Conservation (phyloP, 2,888 invertebrate species). For the Idaea biselata region DNA sequence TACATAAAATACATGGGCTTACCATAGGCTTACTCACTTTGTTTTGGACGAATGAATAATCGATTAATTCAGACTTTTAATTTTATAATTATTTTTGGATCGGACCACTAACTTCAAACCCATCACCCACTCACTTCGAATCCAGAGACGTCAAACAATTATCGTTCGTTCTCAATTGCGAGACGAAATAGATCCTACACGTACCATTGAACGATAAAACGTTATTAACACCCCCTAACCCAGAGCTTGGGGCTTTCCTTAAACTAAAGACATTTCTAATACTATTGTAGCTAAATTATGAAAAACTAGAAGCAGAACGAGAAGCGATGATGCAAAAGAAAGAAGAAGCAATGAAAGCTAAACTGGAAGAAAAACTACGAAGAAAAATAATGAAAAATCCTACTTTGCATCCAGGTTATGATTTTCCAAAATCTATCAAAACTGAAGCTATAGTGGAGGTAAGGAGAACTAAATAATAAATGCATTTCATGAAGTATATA, state of each 20-base stretch:
- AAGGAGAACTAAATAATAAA: neutral
- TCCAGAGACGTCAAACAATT: too few relatives aligned
- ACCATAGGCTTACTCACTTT: neutral
- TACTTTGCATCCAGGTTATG: slow-evolving; percentile 57
- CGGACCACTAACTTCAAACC: neutral
- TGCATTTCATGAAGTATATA: too few relatives aligned
- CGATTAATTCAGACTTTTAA: neutral
- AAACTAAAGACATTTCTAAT: neutral
- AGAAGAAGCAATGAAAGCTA: slow-evolving; percentile 42
- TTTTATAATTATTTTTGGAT: neutral
- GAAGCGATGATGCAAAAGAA: slow-evolving; percentile 40
- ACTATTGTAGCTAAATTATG: slow-evolving; percentile 41
- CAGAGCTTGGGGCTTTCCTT: neutral
- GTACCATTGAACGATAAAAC: too few relatives aligned
- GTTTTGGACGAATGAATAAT: neutral
- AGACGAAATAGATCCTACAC: too few relatives aligned
- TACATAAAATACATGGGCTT: too few relatives aligned
- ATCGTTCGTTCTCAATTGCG: too few relatives aligned
- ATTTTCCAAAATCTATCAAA: slow-evolving; percentile 52
- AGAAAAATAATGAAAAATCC: slow-evolving; percentile 64
- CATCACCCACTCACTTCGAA: neutral
- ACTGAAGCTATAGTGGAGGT: slow-evolving; percentile 44
- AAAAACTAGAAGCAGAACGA: slow-evolving; percentile 43
- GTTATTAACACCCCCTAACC: too few relatives aligned
- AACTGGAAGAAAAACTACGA: slow-evolving; percentile 41